Conservation (phyloP, 2,888 invertebrate genomes). For the Brachynemurus nebulosus region DNA sequence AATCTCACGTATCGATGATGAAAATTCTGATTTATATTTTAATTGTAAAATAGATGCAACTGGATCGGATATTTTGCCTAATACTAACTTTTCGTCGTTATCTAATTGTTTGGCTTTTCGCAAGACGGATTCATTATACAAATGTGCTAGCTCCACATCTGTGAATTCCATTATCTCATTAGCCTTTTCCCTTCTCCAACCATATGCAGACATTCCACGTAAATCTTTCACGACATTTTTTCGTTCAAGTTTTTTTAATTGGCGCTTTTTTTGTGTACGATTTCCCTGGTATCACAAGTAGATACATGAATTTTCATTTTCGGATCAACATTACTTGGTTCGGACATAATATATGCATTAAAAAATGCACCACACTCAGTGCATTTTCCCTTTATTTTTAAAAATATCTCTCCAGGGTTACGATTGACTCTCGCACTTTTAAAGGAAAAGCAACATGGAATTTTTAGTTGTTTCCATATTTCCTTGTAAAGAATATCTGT, state of each 20-base stretch:
- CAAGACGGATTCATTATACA: slow-evolving; percentile 1
- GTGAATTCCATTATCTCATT: slow-evolving; percentile 6
- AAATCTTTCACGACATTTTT: slow-evolving; percentile 1
- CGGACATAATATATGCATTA: not conserved
- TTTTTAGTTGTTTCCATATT: not conserved
- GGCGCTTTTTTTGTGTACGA: not conserved
- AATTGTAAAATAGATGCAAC: not conserved
- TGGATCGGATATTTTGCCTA: not conserved
- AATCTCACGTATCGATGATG: not conserved
- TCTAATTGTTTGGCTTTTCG: slow-evolving; percentile 9
- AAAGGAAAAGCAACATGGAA: not conserved
- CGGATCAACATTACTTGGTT: not conserved
- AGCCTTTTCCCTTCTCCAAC: slow-evolving; percentile 5
- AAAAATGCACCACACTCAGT: not conserved
- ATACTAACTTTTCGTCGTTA: not conserved
- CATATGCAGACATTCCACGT: slow-evolving; percentile 2
- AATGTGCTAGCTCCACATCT: slow-evolving; percentile 6
- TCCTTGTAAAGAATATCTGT: not conserved
- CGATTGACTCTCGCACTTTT: not conserved
- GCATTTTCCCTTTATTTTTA: not conserved
- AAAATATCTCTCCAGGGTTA: not conserved
- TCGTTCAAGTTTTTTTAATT: not conserved
- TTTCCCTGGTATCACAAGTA: not conserved
- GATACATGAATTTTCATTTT: not conserved
- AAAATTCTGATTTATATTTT: not conserved